These are phyloP conservation scores for Talpa occidentalis DNA, from an alignment of 2,113 vertebrate species.

Conservation along the genomic window DNA sequence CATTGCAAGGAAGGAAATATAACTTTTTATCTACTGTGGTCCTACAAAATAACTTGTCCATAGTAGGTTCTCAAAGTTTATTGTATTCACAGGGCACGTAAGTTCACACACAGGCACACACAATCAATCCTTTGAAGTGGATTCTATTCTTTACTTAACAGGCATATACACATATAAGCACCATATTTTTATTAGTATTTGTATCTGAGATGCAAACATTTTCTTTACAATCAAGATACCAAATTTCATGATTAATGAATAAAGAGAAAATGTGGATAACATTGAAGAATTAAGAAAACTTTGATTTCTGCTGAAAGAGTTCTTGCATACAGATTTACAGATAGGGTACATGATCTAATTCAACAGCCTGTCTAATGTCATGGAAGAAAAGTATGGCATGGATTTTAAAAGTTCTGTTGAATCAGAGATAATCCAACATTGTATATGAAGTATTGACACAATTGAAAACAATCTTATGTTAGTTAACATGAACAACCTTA, in stretches of 20 bases:
- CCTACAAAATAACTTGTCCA: neutral
- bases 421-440: neutral
- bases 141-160: no score
- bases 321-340: neutral
- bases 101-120: no score
- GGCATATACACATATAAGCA: neutral
- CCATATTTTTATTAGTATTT: neutral
- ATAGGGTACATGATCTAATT: neutral
- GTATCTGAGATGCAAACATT: neutral
- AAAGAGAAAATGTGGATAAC: neutral
- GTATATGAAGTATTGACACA: neutral
- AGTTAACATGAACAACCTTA: neutral
- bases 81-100: neutral
- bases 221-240: neutral
- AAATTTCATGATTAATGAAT: neutral
- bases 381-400: neutral
- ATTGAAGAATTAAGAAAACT: neutral
- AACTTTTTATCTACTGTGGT: neutral
- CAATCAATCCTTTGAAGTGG: no score
- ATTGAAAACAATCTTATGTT: conserved; percentile 7
- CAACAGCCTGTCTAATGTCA: neutral
- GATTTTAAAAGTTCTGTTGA: neutral
- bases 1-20: neutral
- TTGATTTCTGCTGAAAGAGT: neutral
- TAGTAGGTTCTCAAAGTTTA: neutral